Evolutionary conservation across 2,888 invertebrate genomes (phyloP).

Genomic region (Halocaridina rubra): DNA sequence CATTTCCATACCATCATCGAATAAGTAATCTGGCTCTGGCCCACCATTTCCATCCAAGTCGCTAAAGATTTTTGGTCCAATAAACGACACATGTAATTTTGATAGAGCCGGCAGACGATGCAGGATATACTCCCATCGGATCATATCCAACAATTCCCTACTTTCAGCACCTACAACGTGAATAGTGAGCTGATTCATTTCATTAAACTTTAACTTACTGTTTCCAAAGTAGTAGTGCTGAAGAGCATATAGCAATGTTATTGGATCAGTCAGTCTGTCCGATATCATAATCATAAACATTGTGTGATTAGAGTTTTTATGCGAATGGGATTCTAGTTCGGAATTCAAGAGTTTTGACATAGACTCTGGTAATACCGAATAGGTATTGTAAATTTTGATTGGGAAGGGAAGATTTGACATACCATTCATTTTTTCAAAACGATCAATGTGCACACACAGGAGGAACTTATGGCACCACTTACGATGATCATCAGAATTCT

Average conservation of each 20-base stretch:
- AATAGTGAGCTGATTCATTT: constrained; percentile 17
- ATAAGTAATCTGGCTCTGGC: constrained; percentile 6
- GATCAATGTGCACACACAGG: constrained; percentile 29
- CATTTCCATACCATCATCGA: constrained; percentile 38
- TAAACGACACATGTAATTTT: constrained; percentile 21
- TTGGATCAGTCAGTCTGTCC: constrained; percentile 41
- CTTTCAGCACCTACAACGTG: constrained; percentile 55
- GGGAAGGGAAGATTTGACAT: constrained; percentile 45
- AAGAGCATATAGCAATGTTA: constrained; percentile 40
- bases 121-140: constrained; percentile 51
- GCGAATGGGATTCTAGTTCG: no score
- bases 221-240: constrained; percentile 7
- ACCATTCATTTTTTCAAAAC: constrained; percentile 24
- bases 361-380: constrained; percentile 7
- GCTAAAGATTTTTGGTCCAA: constrained; percentile 42
- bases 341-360: constrained; percentile 6
- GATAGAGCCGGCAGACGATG: constrained; percentile 42
- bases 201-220: neutral
- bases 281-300: constrained; percentile 31
- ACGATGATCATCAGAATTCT: neutral
- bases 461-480: constrained; percentile 13
- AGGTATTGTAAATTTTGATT: constrained; percentile 7
- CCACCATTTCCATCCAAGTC: neutral
- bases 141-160: constrained; percentile 44
- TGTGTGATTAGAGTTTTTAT: no score